Evolutionary conservation across 2,888 invertebrate genomes (phyloP).

Genomic region (Zhuqinia jingwanae): DNA sequence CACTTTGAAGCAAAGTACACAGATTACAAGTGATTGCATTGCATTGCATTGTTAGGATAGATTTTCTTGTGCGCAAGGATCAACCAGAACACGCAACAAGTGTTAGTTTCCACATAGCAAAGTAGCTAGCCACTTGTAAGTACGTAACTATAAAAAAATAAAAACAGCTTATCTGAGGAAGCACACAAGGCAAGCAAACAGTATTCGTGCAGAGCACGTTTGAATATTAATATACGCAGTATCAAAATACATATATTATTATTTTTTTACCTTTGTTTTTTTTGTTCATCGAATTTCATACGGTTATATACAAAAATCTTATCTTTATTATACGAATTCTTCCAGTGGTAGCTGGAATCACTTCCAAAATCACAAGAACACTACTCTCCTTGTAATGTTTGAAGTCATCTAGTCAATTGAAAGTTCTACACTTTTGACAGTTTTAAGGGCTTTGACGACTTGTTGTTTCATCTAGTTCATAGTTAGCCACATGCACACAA

Average conservation of each 20-base stretch:
- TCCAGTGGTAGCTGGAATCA: background rate
- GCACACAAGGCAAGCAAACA: no score
- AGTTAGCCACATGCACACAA: background rate
- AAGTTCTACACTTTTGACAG: slow-evolving; percentile 66
- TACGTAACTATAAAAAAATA: background rate
- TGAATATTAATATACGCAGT: background rate
- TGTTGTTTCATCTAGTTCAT: slow-evolving; percentile 50
- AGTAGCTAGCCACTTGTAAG: slow-evolving; percentile 36
- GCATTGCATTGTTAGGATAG: slow-evolving; percentile 57
- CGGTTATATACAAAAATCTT: background rate
- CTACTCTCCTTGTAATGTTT: slow-evolving; percentile 11
- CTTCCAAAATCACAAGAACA: slow-evolving; percentile 18
- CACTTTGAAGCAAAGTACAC: background rate
- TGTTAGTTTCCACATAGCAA: slow-evolving; percentile 35
- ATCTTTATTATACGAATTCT: slow-evolving; percentile 15
- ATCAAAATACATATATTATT: background rate
- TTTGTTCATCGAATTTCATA: slow-evolving; percentile 27
- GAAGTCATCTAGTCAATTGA: slow-evolving; percentile 33
- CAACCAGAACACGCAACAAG: slow-evolving; percentile 39
- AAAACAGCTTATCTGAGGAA: slow-evolving; percentile 41
- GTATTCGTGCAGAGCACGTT: slow-evolving; percentile 26
- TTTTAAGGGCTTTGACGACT: slow-evolving; percentile 31
- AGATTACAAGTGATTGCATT: no score
- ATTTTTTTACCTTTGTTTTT: slow-evolving; percentile 58
- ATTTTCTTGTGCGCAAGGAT: slow-evolving; percentile 26